Base-by-base conservation (phyloP, 2,797 vertebrate genomes). In the Fistularia commersonii region DNA sequence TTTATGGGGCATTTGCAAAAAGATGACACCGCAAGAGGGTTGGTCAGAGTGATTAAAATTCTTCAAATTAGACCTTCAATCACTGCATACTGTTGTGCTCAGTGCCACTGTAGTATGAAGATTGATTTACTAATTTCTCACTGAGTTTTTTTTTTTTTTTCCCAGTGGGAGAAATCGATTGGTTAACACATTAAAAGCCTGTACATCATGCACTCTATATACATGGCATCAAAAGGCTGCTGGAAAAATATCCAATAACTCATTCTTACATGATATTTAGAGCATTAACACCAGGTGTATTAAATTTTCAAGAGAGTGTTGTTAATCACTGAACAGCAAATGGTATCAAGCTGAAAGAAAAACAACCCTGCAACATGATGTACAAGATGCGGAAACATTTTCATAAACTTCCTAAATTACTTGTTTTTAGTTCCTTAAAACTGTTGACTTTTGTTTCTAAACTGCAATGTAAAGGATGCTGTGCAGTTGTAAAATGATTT, bases 1-100 rank as follows among this genome's bases (percentile, higher is more conserved):
- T 83, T 85, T 77, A 86, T 79, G 75, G 72, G 53, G 60, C 69
- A 77, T 85, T 81, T 78, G 69, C 60, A 69, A 74, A 82, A 81
- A 72, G 75, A 82, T 77, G 74, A 81, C 73, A 76, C 77, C 64
- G 84, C 69, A 79, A 71, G 75, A 71, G 76, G 58, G 62, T 45
- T 66, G 66, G 68, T 61, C 60, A 9, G 64, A 71, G 61, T 78
- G 77, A 85, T 85, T 82, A 84, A 86, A 81, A 77, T 63, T 74
- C 41, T 75, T 69, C 69, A 73, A 85, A 84, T 78, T 70, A 84
- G 74, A 64, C 72, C 56, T 83, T 84, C 73, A 81, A 77, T 84
- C 76, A 77, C 61, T 33, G 70, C 72, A 54, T 67, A 72, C 74
- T 64, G 70, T 59, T 64, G 70, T 59, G 66, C 58, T 61, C 41